phyloP scores from a whole-genome alignment of 1,140 invertebrate species.

The Antheraea pernyi region DNA sequence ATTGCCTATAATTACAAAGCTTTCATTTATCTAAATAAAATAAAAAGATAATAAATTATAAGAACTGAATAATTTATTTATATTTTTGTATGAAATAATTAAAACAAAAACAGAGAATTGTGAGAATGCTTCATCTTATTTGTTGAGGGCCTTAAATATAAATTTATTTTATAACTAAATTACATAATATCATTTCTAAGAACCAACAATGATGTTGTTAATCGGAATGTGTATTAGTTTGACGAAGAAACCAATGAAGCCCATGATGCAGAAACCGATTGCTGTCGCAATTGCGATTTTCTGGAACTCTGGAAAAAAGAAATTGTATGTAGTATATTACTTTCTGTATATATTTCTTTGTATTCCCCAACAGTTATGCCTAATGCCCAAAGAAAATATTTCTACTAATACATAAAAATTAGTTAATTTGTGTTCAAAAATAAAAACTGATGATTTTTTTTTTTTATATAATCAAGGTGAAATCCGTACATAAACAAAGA shows the following conservation, averaged over 20 bases:
- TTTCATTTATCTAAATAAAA: neutral
- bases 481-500: too few species aligned
- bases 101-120: slow-evolving; percentile 29
- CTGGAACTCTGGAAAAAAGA: slow-evolving; percentile 94
- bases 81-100: slow-evolving; percentile 41
- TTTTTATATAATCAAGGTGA: too few species aligned
- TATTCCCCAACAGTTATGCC: too few species aligned
- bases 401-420: too few species aligned
- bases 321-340: neutral
- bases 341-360: too few species aligned
- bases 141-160: slow-evolving; percentile 36
- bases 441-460: too few species aligned
- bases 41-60: slow-evolving; percentile 19
- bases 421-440: too few species aligned
- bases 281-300: slow-evolving; percentile 99
- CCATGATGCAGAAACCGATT: slow-evolving; percentile 99
- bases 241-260: slow-evolving; percentile 99
- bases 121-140: slow-evolving; percentile 35
- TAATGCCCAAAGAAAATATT: too few species aligned
- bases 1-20: neutral
- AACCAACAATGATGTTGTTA: slow-evolving; percentile 99
- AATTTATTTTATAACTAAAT: slow-evolving; percentile 43
- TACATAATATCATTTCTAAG: slow-evolving; percentile 66
- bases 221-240: slow-evolving; percentile 99
- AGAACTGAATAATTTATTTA: slow-evolving; percentile 65